Evolutionary conservation across 1,140 invertebrate species (phyloP).

Genomic region (Diabrotica undecimpunctata): DNA sequence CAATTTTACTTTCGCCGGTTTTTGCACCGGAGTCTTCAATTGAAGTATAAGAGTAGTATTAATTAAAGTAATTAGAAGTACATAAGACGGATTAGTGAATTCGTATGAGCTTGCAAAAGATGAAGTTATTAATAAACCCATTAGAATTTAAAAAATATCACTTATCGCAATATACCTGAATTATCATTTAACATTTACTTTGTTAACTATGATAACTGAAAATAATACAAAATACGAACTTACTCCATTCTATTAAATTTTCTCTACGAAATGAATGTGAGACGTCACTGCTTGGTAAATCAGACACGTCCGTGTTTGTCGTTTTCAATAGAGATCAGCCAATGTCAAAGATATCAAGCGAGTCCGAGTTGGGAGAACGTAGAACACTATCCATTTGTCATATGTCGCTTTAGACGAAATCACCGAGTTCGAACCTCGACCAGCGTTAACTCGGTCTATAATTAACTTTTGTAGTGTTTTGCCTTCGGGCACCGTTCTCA

Average conservation of each 20-base stretch:
- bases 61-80: slow-evolving; percentile 1
- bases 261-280: too few species aligned
- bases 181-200: too few species aligned
- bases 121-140: too few species aligned
- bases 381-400: slow-evolving; percentile 33
- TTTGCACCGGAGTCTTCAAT: too few species aligned
- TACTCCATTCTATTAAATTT: too few species aligned
- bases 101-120: neutral
- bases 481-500: slow-evolving; percentile 30
- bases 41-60: neutral
- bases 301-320: slow-evolving; percentile 27
- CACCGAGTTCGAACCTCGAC: slow-evolving; percentile 32
- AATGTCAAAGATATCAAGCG: slow-evolving; percentile 34
- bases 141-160: too few species aligned
- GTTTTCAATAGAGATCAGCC: slow-evolving; percentile 27
- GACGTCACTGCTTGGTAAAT: slow-evolving; percentile 22
- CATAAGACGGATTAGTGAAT: neutral
- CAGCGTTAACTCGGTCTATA: slow-evolving; percentile 28
- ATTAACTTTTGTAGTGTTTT: slow-evolving; percentile 35
- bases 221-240: too few species aligned
- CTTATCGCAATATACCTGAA: too few species aligned
- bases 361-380: slow-evolving; percentile 9
- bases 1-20: too few species aligned
- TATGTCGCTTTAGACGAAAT: slow-evolving; percentile 36
- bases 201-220: too few species aligned